These are phyloP conservation scores for Colistium nudipinnis DNA, from an alignment of 2,113 vertebrate species.

Conservation along the genomic window DNA sequence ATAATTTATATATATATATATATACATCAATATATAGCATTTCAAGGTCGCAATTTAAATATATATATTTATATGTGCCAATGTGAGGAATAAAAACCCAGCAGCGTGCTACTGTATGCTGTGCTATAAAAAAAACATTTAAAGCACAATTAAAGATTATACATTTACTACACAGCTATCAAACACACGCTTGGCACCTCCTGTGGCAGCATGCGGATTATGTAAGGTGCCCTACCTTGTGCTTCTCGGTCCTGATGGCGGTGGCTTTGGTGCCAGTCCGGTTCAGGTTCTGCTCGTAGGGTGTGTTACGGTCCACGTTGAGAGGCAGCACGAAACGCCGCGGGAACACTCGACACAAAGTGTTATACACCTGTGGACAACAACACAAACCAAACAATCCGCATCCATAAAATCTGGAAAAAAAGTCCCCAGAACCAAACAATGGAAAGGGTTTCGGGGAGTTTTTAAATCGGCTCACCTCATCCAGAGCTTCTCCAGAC, in stretches of 20 bases:
- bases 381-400: too few relatives aligned
- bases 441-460: too few relatives aligned
- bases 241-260: constrained; percentile 78
- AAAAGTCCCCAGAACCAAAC: too few relatives aligned
- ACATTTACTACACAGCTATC: background rate
- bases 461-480: constrained; percentile 84
- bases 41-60: too few relatives aligned
- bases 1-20: background rate
- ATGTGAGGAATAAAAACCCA: too few relatives aligned
- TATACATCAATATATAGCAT: too few relatives aligned
- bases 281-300: constrained; percentile 79
- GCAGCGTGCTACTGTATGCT: too few relatives aligned
- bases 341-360: constrained; percentile 80
- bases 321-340: constrained; percentile 89
- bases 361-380: constrained; percentile 87
- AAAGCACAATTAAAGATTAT: too few relatives aligned
- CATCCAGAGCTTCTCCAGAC: constrained; percentile 86
- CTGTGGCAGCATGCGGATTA: background rate
- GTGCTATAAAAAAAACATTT: too few relatives aligned
- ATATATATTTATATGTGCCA: too few relatives aligned
- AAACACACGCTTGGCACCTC: background rate
- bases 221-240: constrained; percentile 76
- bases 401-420: too few relatives aligned
- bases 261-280: constrained; percentile 76
- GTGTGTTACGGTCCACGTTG: constrained; percentile 62